Percentiles rank a stretch among this genome's conserved stretches.
These are phyloP conservation scores for Geopemphigus sp. DNA, from an alignment of 1,140 invertebrate genomes.

Conservation along the genomic window DNA sequence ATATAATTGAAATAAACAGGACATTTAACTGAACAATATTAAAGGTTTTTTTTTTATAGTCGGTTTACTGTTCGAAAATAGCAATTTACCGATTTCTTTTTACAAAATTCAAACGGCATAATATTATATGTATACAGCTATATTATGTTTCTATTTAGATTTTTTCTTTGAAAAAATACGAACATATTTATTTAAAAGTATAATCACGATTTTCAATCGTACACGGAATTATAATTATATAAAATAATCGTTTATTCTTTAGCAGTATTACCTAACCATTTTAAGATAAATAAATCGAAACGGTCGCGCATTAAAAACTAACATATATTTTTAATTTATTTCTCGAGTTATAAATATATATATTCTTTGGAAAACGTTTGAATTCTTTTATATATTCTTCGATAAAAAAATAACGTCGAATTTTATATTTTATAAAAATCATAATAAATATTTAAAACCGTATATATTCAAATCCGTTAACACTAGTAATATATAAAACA, in stretches of 20 bases:
- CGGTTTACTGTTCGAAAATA: slow-evolving; percentile 13
- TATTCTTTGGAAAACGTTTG: too few relatives aligned
- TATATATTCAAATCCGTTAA: too few relatives aligned
- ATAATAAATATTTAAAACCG: too few relatives aligned
- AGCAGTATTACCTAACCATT: not conserved
- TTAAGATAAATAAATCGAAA: not conserved
- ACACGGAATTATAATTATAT: not conserved
- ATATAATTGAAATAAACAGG: slow-evolving; percentile 27
- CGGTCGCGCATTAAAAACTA: not conserved
- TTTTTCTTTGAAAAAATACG: not conserved
- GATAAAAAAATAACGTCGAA: too few relatives aligned
- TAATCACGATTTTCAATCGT: not conserved
- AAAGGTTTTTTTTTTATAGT: not conserved
- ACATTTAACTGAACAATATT: slow-evolving; percentile 18
- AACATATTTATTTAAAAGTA: slow-evolving; percentile 13
- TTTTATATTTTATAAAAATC: too few relatives aligned
- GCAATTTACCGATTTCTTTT: slow-evolving; percentile 1
- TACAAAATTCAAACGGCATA: not conserved
- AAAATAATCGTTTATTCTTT: slow-evolving; percentile 4
- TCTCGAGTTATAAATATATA: too few relatives aligned
- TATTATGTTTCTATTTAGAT: not conserved
- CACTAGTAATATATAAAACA: too few relatives aligned
- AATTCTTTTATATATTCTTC: too few relatives aligned
- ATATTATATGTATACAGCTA: too few relatives aligned
- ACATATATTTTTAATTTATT: too few relatives aligned